Conservation (phyloP, 2,888 invertebrate species). For the Aquatica leii region DNA sequence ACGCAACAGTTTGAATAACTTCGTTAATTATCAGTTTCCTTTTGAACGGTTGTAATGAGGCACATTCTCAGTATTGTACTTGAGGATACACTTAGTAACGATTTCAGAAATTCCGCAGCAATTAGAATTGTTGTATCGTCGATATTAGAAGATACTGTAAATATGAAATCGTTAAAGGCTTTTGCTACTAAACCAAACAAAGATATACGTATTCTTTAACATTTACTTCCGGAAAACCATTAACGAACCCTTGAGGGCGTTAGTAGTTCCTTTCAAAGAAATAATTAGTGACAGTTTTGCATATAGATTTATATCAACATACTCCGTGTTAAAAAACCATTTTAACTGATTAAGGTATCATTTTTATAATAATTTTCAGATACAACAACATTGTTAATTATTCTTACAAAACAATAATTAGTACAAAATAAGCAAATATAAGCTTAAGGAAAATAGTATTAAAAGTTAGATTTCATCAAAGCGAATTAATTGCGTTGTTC, state of each 20-base stretch:
- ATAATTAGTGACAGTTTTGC: constrained; percentile 33
- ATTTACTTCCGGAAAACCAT: constrained; percentile 34
- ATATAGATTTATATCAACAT: constrained; percentile 6
- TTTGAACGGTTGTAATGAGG: constrained; percentile 35
- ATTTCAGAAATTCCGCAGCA: constrained; percentile 32
- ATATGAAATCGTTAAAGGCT: constrained; percentile 34
- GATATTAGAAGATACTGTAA: constrained; percentile 31
- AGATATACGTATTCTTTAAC: constrained; percentile 34
- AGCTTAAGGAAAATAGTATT: too few relatives aligned
- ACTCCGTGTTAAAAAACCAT: neutral
- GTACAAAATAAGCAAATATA: too few relatives aligned
- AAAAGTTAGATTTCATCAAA: too few relatives aligned
- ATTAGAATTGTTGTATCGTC: constrained; percentile 29
- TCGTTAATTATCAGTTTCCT: constrained; percentile 40
- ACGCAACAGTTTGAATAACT: constrained; percentile 6
- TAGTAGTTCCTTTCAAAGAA: constrained; percentile 29
- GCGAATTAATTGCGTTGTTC: too few relatives aligned
- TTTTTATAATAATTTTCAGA: too few relatives aligned
- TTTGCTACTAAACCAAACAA: constrained; percentile 33
- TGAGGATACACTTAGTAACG: constrained; percentile 33
- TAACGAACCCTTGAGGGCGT: constrained; percentile 33
- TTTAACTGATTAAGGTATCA: too few relatives aligned
- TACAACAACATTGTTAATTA: too few relatives aligned
- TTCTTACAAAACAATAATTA: too few relatives aligned
- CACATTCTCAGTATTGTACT: constrained; percentile 37